Evolutionary conservation across 2,888 invertebrate genomes (phyloP).

Genomic region (Ophion obscuratus): DNA sequence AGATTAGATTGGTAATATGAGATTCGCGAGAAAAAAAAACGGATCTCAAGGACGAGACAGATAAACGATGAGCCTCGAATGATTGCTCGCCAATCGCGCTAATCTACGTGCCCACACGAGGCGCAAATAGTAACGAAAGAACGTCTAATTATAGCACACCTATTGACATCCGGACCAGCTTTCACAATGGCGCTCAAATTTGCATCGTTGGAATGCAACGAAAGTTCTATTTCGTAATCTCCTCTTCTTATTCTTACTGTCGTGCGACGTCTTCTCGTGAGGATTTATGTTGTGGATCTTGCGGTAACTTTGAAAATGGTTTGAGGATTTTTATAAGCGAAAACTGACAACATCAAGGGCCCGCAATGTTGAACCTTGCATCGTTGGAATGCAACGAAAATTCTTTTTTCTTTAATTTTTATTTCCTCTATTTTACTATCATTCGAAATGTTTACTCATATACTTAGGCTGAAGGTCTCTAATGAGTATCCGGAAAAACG

Average conservation of each 20-base stretch:
- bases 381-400: too few relatives aligned
- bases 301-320: background rate
- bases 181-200: background rate
- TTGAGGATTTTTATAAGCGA: background rate
- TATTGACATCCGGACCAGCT: slow-evolving; percentile 12
- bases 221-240: background rate
- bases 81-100: slow-evolving; percentile 57
- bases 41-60: slow-evolving; percentile 44
- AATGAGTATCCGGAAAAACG: too few relatives aligned
- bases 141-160: slow-evolving; percentile 54
- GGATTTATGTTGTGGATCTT: background rate
- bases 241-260: background rate
- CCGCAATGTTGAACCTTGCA: too few relatives aligned
- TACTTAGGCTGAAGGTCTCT: too few relatives aligned
- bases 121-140: slow-evolving; percentile 44
- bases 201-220: background rate
- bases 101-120: slow-evolving; percentile 32
- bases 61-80: slow-evolving; percentile 54
- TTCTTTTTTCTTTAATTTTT: too few relatives aligned
- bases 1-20: slow-evolving; percentile 61
- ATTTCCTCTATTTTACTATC: too few relatives aligned
- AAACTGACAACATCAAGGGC: too few relatives aligned
- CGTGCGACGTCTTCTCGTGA: background rate
- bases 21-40: slow-evolving; percentile 3
- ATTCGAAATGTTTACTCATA: too few relatives aligned